phyloP scores from a whole-genome alignment of 2,888 invertebrate species.

The Cotesia congregata region DNA sequence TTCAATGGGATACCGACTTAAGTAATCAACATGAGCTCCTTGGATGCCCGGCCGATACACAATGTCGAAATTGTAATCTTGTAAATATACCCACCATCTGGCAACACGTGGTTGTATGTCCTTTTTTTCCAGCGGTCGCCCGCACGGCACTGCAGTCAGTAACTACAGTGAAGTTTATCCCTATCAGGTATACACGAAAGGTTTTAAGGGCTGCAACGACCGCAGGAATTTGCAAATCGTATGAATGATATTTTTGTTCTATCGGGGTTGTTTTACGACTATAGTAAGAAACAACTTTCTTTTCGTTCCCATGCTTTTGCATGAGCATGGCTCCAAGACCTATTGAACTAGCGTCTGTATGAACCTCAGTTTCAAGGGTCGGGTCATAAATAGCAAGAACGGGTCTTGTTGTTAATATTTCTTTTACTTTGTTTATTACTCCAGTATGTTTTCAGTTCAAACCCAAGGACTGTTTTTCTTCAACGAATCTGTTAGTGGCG shows the following conservation, averaged over 20 bases:
- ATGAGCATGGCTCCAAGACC: slow-evolving; percentile 60
- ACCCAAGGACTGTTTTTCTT: slow-evolving; percentile 46
- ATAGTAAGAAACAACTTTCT: slow-evolving; percentile 39
- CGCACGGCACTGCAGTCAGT: slow-evolving; percentile 48
- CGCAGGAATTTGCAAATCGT: slow-evolving; percentile 45
- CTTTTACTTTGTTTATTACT: slow-evolving; percentile 54
- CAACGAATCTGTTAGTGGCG: slow-evolving; percentile 53
- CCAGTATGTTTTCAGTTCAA: slow-evolving; percentile 52
- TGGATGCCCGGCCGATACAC: slow-evolving; percentile 46
- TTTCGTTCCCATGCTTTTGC: slow-evolving; percentile 48
- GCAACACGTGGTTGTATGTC: slow-evolving; percentile 56
- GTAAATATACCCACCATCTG: slow-evolving; percentile 55
- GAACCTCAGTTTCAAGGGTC: slow-evolving; percentile 53
- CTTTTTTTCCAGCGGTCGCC: slow-evolving; percentile 54
- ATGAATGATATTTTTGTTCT: slow-evolving; percentile 42
- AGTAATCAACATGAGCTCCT: slow-evolving; percentile 49
- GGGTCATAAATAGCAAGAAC: slow-evolving; percentile 57
- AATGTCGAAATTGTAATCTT: slow-evolving; percentile 47
- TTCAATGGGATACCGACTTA: slow-evolving; percentile 49
- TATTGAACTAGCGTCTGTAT: slow-evolving; percentile 61
- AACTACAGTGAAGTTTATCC: slow-evolving; percentile 43
- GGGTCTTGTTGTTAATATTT: slow-evolving; percentile 47
- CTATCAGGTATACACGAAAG: slow-evolving; percentile 44
- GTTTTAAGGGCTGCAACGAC: slow-evolving; percentile 40
- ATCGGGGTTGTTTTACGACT: slow-evolving; percentile 34